Conservation (phyloP, 2,797 vertebrate species). For the Spatula versicolor region DNA sequence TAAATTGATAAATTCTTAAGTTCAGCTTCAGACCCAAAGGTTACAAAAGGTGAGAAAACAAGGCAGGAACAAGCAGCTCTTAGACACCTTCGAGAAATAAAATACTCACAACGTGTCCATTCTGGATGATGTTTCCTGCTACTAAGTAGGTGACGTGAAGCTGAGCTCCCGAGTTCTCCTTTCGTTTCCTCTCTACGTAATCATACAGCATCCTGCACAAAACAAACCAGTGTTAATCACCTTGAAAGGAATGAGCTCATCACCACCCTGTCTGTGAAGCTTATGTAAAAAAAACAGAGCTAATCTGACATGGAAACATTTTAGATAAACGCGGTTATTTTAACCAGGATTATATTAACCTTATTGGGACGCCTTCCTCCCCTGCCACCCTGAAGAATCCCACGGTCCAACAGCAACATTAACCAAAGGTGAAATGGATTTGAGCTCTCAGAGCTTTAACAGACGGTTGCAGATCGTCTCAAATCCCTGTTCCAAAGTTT, state of each 20-base stretch:
- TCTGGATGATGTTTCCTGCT: conserved; percentile 86
- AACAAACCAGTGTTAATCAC: not conserved
- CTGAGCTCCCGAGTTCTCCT: conserved; percentile 85
- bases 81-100: not conserved
- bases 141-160: conserved; percentile 94
- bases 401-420: fast-evolving
- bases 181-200: conserved; percentile 92
- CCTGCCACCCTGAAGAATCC: not conserved
- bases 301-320: not conserved
- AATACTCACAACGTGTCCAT: conserved; percentile 85
- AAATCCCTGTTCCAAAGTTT: not conserved
- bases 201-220: conserved; percentile 92
- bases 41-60: too few relatives aligned
- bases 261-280: not conserved
- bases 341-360: not conserved
- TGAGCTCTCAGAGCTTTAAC: not conserved
- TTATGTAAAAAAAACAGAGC: not conserved
- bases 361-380: not conserved
- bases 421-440: not conserved
- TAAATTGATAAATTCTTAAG: not conserved
- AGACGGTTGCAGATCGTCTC: not conserved
- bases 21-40: not conserved
- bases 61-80: not conserved
- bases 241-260: not conserved
- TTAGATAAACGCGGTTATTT: not conserved